These are phyloP conservation scores for Diglossa cyanea DNA, from an alignment of 2,797 vertebrate species.

Conservation along the genomic window DNA sequence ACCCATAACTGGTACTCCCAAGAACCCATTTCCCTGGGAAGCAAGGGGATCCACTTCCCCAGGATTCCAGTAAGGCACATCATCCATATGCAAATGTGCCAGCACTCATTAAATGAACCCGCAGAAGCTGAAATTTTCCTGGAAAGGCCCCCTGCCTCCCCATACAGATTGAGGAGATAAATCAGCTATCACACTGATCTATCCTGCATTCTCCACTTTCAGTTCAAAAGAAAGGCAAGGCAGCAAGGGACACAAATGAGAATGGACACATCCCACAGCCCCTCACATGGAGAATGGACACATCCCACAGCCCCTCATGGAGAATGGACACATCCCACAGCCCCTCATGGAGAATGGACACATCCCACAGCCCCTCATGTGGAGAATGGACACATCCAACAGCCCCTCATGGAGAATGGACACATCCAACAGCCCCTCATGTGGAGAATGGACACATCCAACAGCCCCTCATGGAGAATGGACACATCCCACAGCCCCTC, in stretches of 20 bases:
- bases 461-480: too few species aligned
- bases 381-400: too few species aligned
- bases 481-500: too few species aligned
- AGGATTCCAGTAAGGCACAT: not conserved
- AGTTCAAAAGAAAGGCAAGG: not conserved
- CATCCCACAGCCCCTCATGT: too few species aligned
- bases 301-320: not conserved
- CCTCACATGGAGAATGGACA: not conserved
- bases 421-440: not conserved
- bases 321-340: too few species aligned
- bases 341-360: too few species aligned
- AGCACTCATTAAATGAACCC: not conserved
- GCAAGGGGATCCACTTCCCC: not conserved
- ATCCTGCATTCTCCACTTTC: not conserved
- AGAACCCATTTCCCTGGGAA: not conserved
- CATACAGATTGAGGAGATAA: not conserved
- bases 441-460: too few species aligned
- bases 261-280: not conserved
- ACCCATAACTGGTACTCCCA: not conserved
- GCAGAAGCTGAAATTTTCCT: not conserved
- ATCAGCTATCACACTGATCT: not conserved
- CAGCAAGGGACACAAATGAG: not conserved
- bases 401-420: too few species aligned
- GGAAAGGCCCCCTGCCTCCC: not conserved
- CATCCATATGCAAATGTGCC: not conserved